These are phyloP conservation scores for Periophthalmus magnuspinnatus DNA, from an alignment of 2,797 vertebrate species.

Conservation along the genomic window DNA sequence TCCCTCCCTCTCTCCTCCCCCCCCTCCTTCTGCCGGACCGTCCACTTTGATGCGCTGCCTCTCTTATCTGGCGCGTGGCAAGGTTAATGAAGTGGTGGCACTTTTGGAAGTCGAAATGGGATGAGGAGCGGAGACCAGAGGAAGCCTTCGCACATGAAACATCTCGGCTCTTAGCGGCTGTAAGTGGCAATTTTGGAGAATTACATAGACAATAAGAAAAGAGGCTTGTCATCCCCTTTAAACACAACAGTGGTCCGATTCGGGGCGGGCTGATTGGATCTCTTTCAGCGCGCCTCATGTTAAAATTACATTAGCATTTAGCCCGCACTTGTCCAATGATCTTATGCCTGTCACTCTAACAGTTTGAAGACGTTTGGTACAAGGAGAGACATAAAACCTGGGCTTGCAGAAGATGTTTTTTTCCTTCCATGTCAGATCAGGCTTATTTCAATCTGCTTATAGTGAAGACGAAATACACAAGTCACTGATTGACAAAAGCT, in stretches of 20 bases:
- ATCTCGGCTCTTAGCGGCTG: slow-evolving; percentile 75
- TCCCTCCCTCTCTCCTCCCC: slow-evolving; percentile 69
- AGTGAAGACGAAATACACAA: slow-evolving; percentile 36
- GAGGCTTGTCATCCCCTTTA: slow-evolving; percentile 79
- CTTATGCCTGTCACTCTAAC: slow-evolving; percentile 21
- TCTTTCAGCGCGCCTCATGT: slow-evolving; percentile 77
- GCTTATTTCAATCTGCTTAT: slow-evolving; percentile 42
- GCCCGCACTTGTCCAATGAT: slow-evolving; percentile 75
- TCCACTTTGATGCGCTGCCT: slow-evolving; percentile 82
- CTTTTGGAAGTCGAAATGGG: slow-evolving; percentile 83
- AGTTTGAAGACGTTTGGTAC: slow-evolving; percentile 15
- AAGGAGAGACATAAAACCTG: slow-evolving; percentile 27
- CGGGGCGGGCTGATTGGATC: slow-evolving; percentile 78
- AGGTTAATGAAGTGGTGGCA: slow-evolving; percentile 87
- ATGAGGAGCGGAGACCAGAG: slow-evolving; percentile 83
- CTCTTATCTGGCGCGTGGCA: slow-evolving; percentile 83
- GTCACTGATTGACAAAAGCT: slow-evolving; percentile 42
- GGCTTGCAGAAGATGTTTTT: slow-evolving; percentile 34
- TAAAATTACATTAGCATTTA: slow-evolving; percentile 82
- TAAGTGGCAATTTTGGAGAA: slow-evolving; percentile 86
- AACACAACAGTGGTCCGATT: slow-evolving; percentile 77
- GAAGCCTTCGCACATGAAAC: slow-evolving; percentile 84
- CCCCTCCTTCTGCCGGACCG: slow-evolving; percentile 69
- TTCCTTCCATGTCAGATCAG: slow-evolving; percentile 27
- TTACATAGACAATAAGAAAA: slow-evolving; percentile 83